These are phyloP conservation scores for Acromyrmex heyeri DNA, from an alignment of 1,140 invertebrate species.

Conservation along the genomic window DNA sequence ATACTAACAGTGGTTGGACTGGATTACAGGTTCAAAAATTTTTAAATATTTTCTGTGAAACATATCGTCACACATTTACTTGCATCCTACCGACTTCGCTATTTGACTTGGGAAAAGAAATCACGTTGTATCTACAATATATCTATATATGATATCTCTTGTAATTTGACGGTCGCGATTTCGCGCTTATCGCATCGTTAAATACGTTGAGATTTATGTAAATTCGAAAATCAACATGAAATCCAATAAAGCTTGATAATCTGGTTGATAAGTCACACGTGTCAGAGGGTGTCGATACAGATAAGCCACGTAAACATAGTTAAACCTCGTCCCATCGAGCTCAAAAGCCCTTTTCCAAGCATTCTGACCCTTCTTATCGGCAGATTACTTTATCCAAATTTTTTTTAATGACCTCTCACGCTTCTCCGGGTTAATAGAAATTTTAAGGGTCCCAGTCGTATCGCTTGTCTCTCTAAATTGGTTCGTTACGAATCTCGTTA, in stretches of 20 bases:
- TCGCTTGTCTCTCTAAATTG: conserved; percentile 30
- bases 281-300: conserved; percentile 56
- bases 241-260: conserved; percentile 75
- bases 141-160: neutral
- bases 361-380: conserved; percentile 69
- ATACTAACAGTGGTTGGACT: neutral
- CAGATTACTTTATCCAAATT: conserved; percentile 67
- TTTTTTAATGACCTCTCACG: conserved; percentile 64
- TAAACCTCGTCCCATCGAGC: conserved; percentile 22
- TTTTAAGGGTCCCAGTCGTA: conserved; percentile 15
- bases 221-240: conserved; percentile 69
- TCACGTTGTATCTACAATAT: neutral
- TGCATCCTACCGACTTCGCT: neutral
- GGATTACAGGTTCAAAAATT: neutral
- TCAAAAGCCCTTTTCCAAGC: conserved; percentile 28
- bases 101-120: neutral
- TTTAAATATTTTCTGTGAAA: neutral
- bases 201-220: conserved; percentile 69
- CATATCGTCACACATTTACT: neutral
- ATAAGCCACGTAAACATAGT: conserved; percentile 70
- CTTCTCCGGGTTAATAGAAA: conserved; percentile 67
- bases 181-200: conserved; percentile 26
- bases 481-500: conserved; percentile 31
- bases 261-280: conserved; percentile 73
- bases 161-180: conserved; percentile 3